Base-by-base conservation (phyloP, 2,888 invertebrate genomes). In the Antheraea assamensis region DNA sequence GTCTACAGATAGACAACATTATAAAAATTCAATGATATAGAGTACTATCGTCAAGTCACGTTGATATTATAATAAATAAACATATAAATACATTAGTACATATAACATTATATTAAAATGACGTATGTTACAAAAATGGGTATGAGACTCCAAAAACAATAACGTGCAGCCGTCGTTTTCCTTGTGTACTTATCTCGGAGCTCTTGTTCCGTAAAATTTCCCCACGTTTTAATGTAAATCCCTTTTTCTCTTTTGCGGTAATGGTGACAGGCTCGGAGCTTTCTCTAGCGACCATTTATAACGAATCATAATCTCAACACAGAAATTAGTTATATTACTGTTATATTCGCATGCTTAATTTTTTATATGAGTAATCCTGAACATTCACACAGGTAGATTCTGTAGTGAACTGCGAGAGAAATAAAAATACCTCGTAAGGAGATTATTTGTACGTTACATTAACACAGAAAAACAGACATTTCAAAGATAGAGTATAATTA, bases 221-320 rank as follows among this genome's bases (percentile, higher is more conserved):
- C 83, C 83, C 82, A 78, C 80, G 81, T 86, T 88, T 88, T 86
- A 88, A 87, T 87, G 83, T 77, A 79, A 75, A 83, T 85, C 82
- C 82, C 80, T 85, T 87, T 85, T 82, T 83, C 83, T 82, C 88
- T 88, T 89, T 90, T 89, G 88, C 85, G 88, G 88, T 87, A 86
- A 87, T 86, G 87, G 84, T 87, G 89, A 87, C 89, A 86, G 83
- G 83, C 84, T 79, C 83, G 76, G 83, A 79, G 87, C 79, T 83
- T 80, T 85, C 87, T 82, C 84, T 52, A 73, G 83, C 81, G 82
- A 85, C 85, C 85, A 87, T 90, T 91, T 90, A 87, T 89, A 88
- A 90, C 87, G 87, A 88, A 86, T 88, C 90, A 89, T 90, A 90
- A 91, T 89, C 87, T 87, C 82, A 85, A 87, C 87, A 82, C 85